These are phyloP conservation scores for Sarcophaga bullata DNA, from an alignment of 1,140 invertebrate species.

Conservation along the genomic window DNA sequence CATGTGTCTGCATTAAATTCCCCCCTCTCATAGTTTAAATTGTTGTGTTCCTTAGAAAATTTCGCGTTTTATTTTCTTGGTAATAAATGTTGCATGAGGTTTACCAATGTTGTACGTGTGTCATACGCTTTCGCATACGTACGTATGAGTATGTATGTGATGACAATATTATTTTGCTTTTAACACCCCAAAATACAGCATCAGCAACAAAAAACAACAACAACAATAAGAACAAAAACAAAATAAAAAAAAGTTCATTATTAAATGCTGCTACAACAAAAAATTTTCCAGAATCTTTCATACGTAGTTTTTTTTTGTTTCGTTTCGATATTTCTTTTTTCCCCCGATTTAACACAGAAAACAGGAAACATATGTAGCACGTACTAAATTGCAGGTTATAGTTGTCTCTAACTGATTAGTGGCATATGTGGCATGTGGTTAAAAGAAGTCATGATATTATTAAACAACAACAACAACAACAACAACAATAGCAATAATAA, in stretches of 20 bases:
- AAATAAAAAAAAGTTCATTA: background rate
- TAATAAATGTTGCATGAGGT: background rate
- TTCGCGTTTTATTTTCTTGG: background rate
- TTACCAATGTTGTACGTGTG: slow-evolving; percentile 9
- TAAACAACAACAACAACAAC: background rate
- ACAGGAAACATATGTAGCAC: slow-evolving; percentile 46
- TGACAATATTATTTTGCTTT: background rate
- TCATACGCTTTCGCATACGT: background rate
- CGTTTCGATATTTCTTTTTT: background rate
- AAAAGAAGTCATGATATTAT: slow-evolving; percentile 15
- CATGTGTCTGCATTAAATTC: background rate
- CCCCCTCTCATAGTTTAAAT: background rate
- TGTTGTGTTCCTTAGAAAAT: background rate
- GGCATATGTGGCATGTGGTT: slow-evolving; percentile 38
- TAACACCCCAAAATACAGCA: slow-evolving; percentile 27
- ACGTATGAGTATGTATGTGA: background rate
- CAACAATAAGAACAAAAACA: too few species aligned
- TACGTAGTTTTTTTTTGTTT: background rate
- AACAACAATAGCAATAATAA: too few species aligned
- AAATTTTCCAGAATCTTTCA: background rate
- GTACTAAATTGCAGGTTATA: slow-evolving; percentile 32
- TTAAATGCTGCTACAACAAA: background rate
- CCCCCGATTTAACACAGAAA: background rate
- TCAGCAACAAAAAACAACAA: slow-evolving; percentile 28
- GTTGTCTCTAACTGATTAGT: slow-evolving; percentile 42